phyloP scores from a whole-genome alignment of 2,797 vertebrate species.

The Alca torda region DNA sequence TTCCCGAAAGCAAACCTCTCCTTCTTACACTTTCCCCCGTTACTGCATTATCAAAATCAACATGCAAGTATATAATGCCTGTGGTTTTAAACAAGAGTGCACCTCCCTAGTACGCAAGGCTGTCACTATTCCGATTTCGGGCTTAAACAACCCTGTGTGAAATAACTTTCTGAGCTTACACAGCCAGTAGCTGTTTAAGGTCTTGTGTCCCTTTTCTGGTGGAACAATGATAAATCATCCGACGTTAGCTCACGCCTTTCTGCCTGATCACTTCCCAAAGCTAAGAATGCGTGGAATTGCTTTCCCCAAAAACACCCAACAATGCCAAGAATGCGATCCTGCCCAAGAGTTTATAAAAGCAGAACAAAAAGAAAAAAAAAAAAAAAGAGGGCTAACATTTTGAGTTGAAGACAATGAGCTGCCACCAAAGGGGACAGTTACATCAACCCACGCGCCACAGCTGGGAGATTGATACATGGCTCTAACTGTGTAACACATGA shows the following conservation, averaged over 20 bases:
- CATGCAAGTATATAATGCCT: background rate
- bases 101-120: background rate
- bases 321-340: slow-evolving; percentile 43
- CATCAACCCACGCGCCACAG: background rate
- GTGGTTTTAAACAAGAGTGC: background rate
- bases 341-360: slow-evolving; percentile 25
- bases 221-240: slow-evolving; percentile 27
- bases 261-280: slow-evolving; percentile 60
- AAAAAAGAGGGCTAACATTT: background rate
- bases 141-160: background rate
- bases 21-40: background rate
- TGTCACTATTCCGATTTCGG: background rate
- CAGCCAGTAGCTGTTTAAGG: slow-evolving; percentile 6
- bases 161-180: background rate
- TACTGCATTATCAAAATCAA: background rate
- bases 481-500: background rate
- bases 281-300: slow-evolving; percentile 54
- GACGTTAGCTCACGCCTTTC: slow-evolving; percentile 33
- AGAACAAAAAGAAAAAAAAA: background rate
- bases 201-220: slow-evolving; percentile 13
- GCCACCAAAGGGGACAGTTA: background rate
- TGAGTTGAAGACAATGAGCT: background rate
- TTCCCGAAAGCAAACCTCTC: background rate
- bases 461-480: background rate
- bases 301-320: background rate